These are phyloP conservation scores for Drosophila asahinai DNA, from an alignment of 1,140 invertebrate genomes.

Conservation along the genomic window DNA sequence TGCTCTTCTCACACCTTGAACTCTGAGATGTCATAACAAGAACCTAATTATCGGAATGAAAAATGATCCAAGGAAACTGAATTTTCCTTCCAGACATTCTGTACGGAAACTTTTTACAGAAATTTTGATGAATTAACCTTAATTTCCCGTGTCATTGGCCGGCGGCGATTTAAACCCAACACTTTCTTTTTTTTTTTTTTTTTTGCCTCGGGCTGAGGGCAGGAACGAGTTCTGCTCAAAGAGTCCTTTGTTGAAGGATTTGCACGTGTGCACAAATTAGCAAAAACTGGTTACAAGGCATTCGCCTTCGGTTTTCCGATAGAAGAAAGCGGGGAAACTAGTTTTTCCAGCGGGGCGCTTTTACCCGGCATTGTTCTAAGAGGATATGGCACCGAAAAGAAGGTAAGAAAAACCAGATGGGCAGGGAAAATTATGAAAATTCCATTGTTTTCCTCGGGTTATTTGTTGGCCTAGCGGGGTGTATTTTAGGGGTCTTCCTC, in stretches of 20 bases:
- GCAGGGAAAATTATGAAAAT: conserved; percentile 70
- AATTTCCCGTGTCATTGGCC: conserved; percentile 75
- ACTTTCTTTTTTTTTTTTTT: conserved; percentile 36
- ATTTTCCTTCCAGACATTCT: conserved; percentile 11
- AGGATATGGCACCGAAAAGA: conserved; percentile 12
- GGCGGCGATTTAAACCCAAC: conserved; percentile 64
- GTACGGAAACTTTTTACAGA: conserved; percentile 5
- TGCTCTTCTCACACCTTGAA: conserved; percentile 25
- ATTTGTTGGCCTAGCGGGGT: conserved; percentile 43
- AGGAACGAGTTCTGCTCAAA: conserved; percentile 38
- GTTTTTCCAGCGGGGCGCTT: conserved; percentile 62
- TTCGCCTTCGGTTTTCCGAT: conserved; percentile 56
- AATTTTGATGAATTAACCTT: conserved; percentile 73
- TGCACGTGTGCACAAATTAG: conserved; percentile 81
- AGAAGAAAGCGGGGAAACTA: conserved; percentile 54
- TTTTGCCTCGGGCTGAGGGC: conserved; percentile 9
- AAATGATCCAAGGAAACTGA: conserved; percentile 49
- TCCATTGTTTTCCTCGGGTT: conserved; percentile 54
- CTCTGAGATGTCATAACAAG: conserved; percentile 43
- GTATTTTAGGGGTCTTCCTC: conserved; percentile 12
- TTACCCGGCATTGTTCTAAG: conserved; percentile 63
- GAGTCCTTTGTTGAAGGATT: conserved; percentile 65
- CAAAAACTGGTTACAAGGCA: conserved; percentile 65
- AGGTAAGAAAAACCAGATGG: conserved; percentile 55
- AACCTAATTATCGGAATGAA: conserved; percentile 54